A percentile compares a stretch with the other conserved stretches of the same genome.
phyloP scores from a whole-genome alignment of 2,113 vertebrate species.

The Spea multiplicata region DNA sequence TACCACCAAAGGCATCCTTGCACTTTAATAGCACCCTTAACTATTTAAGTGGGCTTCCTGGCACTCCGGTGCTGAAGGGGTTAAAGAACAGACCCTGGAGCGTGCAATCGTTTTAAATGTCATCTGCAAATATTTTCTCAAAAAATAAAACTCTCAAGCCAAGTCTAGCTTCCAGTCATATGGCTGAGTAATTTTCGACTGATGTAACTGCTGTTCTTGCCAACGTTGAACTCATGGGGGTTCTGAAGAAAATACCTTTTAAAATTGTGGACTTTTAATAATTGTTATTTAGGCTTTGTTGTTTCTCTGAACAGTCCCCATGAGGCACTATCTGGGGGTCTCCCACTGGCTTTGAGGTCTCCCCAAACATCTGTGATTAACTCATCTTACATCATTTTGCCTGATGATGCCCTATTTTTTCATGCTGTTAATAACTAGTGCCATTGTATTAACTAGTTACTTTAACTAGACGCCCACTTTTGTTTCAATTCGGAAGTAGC shows the following conservation, averaged over 20 bases:
- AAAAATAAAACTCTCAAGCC: conserved; percentile 42
- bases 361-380: too few species aligned
- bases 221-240: conserved; percentile 20
- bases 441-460: too few species aligned
- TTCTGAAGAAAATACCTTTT: conserved; percentile 21
- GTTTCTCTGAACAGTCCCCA: conserved; percentile 4
- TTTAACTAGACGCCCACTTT: too few species aligned
- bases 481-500: too few species aligned
- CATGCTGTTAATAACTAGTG: background rate
- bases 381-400: too few species aligned
- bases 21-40: too few species aligned
- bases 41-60: too few species aligned
- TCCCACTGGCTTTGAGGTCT: background rate
- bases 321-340: background rate
- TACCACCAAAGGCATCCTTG: too few species aligned
- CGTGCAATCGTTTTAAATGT: conserved; percentile 39
- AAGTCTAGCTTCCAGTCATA: conserved; percentile 43
- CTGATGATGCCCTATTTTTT: too few species aligned
- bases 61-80: background rate
- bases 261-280: background rate
- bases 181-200: conserved; percentile 39
- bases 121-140: conserved; percentile 43
- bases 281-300: conserved; percentile 9
- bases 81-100: conserved; percentile 29
- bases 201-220: conserved; percentile 29